Base-by-base conservation (phyloP, 1,140 invertebrate genomes). In the Drosophila bocqueti region DNA sequence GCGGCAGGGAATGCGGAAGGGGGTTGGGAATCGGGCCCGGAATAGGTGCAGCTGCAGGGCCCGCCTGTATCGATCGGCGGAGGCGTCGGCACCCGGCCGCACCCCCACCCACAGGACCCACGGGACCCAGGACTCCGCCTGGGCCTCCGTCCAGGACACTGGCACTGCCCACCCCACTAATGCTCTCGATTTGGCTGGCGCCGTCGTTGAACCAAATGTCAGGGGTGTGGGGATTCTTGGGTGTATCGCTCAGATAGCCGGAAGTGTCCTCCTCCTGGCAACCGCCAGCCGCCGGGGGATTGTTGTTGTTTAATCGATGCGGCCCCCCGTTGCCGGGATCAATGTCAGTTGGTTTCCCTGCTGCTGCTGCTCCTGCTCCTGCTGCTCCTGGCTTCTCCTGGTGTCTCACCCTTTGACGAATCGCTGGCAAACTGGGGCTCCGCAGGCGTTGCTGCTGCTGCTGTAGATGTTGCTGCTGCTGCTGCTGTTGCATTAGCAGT, bases 171-270 rank as follows among this genome's bases (percentile, higher is more conserved):
- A 86, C 59, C 4, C 84, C 85, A 89, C 75, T 77, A 47, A 81
- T 81, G 76, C 87, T 93, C 68, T 84, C 86, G 66, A 86, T 89
- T 63, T 91, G 87, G 34, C 91, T 92, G 24, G 83, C 91, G 6
- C 78, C 86, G 59, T 93, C 91, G 79, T 91, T 92, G 61, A 76
- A 92, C 91, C 92, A 93, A 79, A 93, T 92, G 64, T 93, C 91
- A 10, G 91, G 92, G 6, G 91, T 93, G 62, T 93, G 91, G 57
- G 79, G 76, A 49, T 93, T 92, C 71, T 93, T 95, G 24, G 94
- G 93, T 42, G 94, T 95, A 75, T 96, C 95, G 81, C 95, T 96
- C 21, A 94, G 94, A 85, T 96, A 96, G 40, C 95, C 95, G 52
- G 95, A 96, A 68, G 95, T 96, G 65, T 96, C 95, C 65, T 95